These are phyloP conservation scores for Genyomyrus donnyi DNA, from an alignment of 2,113 vertebrate species.

Conservation along the genomic window DNA sequence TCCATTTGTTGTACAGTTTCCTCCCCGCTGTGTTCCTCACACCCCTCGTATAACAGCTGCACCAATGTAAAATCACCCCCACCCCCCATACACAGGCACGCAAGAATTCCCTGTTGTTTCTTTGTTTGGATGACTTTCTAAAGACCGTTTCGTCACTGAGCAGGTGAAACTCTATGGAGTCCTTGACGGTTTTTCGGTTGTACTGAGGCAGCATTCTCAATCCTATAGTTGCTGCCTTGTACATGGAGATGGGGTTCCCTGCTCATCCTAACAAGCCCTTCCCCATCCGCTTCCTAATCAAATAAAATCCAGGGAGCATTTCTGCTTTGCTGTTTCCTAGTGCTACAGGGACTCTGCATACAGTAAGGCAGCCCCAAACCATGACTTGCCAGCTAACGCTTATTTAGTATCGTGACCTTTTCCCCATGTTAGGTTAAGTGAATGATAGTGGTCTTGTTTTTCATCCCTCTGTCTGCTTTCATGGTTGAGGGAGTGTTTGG, in stretches of 20 bases:
- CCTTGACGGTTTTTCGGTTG: neutral
- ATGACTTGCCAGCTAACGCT: neutral
- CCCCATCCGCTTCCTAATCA: neutral
- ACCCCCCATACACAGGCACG: neutral
- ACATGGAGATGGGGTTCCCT: neutral
- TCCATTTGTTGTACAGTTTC: neutral
- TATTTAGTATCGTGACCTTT: neutral
- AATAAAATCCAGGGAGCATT: neutral
- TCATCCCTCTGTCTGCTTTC: neutral
- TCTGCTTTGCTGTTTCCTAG: neutral
- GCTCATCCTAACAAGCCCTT: neutral
- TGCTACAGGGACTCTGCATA: neutral
- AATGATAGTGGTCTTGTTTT: neutral
- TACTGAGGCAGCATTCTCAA: neutral
- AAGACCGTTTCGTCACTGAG: neutral
- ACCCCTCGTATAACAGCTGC: neutral
- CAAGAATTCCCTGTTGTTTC: neutral
- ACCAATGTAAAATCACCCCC: neutral
- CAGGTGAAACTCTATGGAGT: neutral
- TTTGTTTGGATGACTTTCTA: neutral
- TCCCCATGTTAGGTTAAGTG: neutral
- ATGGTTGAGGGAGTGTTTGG: neutral
- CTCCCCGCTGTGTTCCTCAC: neutral
- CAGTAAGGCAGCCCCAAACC: neutral
- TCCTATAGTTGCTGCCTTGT: neutral